Conservation (phyloP, 1,140 invertebrate genomes). For the Aplysia californica region DNA sequence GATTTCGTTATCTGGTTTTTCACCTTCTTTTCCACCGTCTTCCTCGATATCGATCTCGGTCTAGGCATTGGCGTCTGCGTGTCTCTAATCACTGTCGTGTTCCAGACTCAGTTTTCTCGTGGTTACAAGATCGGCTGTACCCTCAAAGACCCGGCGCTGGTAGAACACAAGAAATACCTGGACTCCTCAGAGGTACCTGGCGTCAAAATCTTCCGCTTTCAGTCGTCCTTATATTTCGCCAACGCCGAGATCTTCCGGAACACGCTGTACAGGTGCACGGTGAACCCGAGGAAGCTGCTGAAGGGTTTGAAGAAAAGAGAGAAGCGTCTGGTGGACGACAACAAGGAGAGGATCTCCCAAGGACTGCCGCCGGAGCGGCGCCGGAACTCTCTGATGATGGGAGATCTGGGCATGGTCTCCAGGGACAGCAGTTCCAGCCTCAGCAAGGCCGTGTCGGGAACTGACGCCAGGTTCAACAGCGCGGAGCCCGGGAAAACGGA, state of each 20-base stretch:
- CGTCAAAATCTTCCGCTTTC: constrained; percentile 69
- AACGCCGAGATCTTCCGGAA: constrained; percentile 69
- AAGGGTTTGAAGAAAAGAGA: constrained; percentile 59
- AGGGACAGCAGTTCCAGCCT: constrained; percentile 9
- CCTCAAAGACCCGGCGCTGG: constrained; percentile 27
- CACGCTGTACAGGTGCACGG: constrained; percentile 51
- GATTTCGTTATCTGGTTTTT: constrained; percentile 65
- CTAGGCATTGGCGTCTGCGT: constrained; percentile 59
- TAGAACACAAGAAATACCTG: constrained; percentile 36
- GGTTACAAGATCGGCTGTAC: constrained; percentile 51
- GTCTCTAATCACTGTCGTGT: constrained; percentile 59
- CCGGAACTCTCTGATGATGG: constrained; percentile 30
- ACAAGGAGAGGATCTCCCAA: constrained; percentile 30
- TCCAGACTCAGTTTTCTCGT: constrained; percentile 59
- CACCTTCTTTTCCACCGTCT: constrained; percentile 59
- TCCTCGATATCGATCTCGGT: constrained; percentile 61
- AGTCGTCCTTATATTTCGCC: constrained; percentile 69
- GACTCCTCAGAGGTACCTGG: constrained; percentile 45
- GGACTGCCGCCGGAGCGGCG: constrained; percentile 23
- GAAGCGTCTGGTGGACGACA: constrained; percentile 29
- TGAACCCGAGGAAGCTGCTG: constrained; percentile 54
- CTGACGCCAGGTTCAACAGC: not conserved
- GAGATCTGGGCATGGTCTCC: constrained; percentile 16
- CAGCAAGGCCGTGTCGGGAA: not conserved
- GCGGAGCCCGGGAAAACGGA: too few relatives aligned